A percentile compares a stretch with the other conserved stretches of the same genome.
Conservation (phyloP, 2,888 invertebrate genomes). For the Cybosia mesomella region DNA sequence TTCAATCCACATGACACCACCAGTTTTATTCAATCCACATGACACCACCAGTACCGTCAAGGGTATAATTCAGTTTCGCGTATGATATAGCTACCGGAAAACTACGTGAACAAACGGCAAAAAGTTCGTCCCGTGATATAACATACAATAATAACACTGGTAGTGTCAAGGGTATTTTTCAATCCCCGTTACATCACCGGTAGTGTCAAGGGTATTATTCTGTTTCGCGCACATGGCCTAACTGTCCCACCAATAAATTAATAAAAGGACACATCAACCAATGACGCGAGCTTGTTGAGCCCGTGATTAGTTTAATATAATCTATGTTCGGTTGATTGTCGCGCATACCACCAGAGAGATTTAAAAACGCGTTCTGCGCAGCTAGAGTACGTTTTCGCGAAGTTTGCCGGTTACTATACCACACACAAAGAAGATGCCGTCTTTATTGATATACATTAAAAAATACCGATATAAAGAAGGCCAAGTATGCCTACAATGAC, state of each 20-base stretch:
- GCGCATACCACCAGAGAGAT: background rate
- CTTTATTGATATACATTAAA: slow-evolving; percentile 10
- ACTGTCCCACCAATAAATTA: background rate
- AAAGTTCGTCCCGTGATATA: too few relatives aligned
- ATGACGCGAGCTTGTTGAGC: background rate
- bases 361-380: background rate
- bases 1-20: too few relatives aligned
- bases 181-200: too few relatives aligned
- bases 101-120: too few relatives aligned
- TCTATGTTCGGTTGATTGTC: background rate
- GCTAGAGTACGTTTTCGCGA: background rate
- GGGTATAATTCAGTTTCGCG: too few relatives aligned
- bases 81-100: too few relatives aligned
- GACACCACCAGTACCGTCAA: too few relatives aligned
- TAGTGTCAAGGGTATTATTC: too few relatives aligned
- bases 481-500: background rate
- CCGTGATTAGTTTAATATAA: background rate
- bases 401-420: background rate
- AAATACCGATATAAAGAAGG: slow-evolving; percentile 3
- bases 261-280: background rate
- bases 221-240: too few relatives aligned
- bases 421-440: background rate
- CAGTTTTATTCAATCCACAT: too few relatives aligned
- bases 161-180: too few relatives aligned
- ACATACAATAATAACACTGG: too few relatives aligned